Conservation (phyloP, 2,113 vertebrate species). For the Tursiops truncatus region DNA sequence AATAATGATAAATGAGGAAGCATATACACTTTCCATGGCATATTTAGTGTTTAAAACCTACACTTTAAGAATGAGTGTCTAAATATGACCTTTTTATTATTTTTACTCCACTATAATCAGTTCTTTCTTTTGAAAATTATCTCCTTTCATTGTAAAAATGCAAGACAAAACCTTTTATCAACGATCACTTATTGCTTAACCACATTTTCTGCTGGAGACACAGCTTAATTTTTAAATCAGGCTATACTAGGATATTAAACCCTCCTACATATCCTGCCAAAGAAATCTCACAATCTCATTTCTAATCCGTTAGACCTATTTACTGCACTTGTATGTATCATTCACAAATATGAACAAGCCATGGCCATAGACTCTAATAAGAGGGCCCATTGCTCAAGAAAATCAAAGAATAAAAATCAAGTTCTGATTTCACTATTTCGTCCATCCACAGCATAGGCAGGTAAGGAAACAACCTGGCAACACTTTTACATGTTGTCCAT, state of each 20-base stretch:
- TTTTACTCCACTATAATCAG: background rate
- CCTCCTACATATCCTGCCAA: background rate
- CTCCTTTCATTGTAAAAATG: conserved; percentile 17
- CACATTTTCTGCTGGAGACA: conserved; percentile 14
- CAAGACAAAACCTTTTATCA: background rate
- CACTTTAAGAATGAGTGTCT: conserved; percentile 38
- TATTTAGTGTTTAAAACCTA: background rate
- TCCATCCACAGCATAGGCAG: background rate
- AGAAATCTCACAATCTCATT: conserved; percentile 19
- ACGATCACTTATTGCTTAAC: background rate
- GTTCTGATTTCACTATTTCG: background rate
- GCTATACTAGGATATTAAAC: background rate
- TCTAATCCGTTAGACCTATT: background rate
- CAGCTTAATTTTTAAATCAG: conserved; percentile 30
- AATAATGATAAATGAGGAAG: background rate
- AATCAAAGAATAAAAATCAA: conserved; percentile 46
- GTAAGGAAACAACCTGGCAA: background rate
- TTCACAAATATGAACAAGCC: conserved; percentile 48
- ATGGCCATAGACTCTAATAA: background rate
- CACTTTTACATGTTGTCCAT: background rate
- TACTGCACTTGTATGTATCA: conserved; percentile 12
- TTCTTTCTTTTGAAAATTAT: conserved; percentile 55
- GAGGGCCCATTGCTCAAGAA: background rate
- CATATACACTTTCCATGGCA: background rate
- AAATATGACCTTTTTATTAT: background rate